Base-by-base conservation (phyloP, 2,888 invertebrate species). In the Stenotaenia linearis region DNA sequence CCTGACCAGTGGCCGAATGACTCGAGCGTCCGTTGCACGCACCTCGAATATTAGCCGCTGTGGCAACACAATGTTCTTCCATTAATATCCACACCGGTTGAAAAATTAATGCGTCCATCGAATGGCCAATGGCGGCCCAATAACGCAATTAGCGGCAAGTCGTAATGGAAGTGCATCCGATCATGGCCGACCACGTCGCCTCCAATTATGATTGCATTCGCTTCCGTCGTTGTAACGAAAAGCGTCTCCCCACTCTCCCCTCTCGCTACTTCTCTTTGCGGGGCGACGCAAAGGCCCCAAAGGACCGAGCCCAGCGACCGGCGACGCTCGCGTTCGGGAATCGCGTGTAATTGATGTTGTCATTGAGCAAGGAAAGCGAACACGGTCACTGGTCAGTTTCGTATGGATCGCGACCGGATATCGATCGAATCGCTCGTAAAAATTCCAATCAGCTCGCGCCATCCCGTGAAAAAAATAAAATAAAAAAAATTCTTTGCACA, bases 101-200 rank as follows among this genome's bases (percentile, higher is more conserved):
- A 76, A 76, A 76, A 76, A 76, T 76, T 76, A 76, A 76, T 76
- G 76, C 35, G 32, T 76, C 76, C 35, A 30, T 76, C 76, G 76
- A 76, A 76, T 76, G 35, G 76, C 32, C 30, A 76, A 76, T 76
- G 76, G 76, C 35, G 76, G 74, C 32, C 76, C 76, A 76, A 76
- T 76, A 76, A 76, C 76, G 76, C 76, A 76, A 76, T 76, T 76
- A 76, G 32, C 35, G 35, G 32, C 30, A 76, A 76, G 76, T 37
- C 76, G 76, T 76, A 76, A 76, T 76, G 76, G 76, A 76, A 76
- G 32, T 76, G 76, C 76, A 35, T 76, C 35, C 32, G 76, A 76
- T 76, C 76, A 76, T 35, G 76, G 76, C 76, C 45, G 35, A 23
- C 35, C 76, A 35, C 76, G 76, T 76, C 76, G 76, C 35, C 32